Evolutionary conservation across 1,140 invertebrate genomes (phyloP).

Genomic region (Macrostomum lignano): DNA sequence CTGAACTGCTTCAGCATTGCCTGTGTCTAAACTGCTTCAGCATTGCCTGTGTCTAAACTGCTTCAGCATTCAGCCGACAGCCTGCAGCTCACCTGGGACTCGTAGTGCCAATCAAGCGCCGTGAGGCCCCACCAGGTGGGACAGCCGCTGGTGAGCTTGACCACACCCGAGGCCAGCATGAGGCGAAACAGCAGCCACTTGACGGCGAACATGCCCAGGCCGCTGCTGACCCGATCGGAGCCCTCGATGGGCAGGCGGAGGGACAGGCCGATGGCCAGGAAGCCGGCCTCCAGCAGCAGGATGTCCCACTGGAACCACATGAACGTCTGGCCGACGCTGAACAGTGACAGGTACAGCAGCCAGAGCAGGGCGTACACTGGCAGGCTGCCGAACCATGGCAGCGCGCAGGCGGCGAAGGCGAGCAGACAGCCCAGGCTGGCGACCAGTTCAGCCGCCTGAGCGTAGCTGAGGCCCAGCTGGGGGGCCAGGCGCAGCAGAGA

Average conservation of each 20-base stretch:
- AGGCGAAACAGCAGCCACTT: constrained; percentile 48
- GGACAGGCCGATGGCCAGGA: constrained; percentile 42
- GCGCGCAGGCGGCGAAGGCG: too few species aligned
- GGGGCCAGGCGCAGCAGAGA: too few species aligned
- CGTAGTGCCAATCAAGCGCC: constrained; percentile 43
- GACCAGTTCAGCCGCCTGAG: too few species aligned
- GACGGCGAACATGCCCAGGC: constrained; percentile 40
- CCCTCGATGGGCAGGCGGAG: constrained; percentile 26
- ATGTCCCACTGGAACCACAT: constrained; percentile 34
- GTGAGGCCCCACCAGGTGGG: constrained; percentile 50
- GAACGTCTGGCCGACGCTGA: constrained; percentile 11
- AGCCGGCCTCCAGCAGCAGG: constrained; percentile 44
- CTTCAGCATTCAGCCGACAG: too few species aligned
- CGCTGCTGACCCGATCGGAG: constrained; percentile 15
- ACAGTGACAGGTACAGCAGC: constrained; percentile 10
- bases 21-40: too few species aligned
- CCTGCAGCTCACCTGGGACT: constrained; percentile 36
- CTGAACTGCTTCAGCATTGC: too few species aligned
- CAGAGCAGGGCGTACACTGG: constrained; percentile 2
- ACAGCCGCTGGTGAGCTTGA: constrained; percentile 44
- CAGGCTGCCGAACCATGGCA: constrained; percentile 5
- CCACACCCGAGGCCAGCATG: constrained; percentile 43
- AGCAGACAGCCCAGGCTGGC: too few species aligned
- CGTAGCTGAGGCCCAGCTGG: too few species aligned
- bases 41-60: too few species aligned